Conservation (phyloP, 1,140 invertebrate genomes). For the Sesamia nonagrioides region DNA sequence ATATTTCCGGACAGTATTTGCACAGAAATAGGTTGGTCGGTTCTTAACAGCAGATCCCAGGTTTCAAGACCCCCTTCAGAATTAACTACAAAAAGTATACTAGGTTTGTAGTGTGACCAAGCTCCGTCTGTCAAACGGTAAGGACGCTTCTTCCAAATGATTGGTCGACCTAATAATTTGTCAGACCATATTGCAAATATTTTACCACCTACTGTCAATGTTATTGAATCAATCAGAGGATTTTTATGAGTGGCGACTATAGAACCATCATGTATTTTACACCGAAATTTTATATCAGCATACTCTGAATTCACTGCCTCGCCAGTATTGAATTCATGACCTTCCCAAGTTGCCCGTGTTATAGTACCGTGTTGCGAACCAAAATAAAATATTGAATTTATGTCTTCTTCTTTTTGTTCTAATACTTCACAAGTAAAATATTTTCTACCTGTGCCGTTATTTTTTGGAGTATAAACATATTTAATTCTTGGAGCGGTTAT, state of each 20-base stretch:
- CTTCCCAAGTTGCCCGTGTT: slow-evolving; percentile 88
- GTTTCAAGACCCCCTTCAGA: slow-evolving; percentile 80
- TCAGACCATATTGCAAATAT: slow-evolving; percentile 83
- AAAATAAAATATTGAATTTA: slow-evolving; percentile 76
- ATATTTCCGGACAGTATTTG: slow-evolving; percentile 80
- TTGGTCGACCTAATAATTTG: slow-evolving; percentile 68
- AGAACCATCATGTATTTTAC: slow-evolving; percentile 90
- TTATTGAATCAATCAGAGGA: slow-evolving; percentile 85
- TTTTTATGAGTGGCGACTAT: slow-evolving; percentile 88
- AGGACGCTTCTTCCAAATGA: slow-evolving; percentile 80
- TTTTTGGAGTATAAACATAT: slow-evolving; percentile 70
- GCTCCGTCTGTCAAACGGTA: slow-evolving; percentile 75
- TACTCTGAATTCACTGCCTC: slow-evolving; percentile 88
- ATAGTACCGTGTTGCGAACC: slow-evolving; percentile 87
- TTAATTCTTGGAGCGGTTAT: slow-evolving; percentile 71
- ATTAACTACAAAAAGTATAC: slow-evolving; percentile 78
- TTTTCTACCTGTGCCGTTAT: slow-evolving; percentile 83
- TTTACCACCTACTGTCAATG: slow-evolving; percentile 85
- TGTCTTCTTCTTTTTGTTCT: slow-evolving; percentile 75
- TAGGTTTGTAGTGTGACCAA: slow-evolving; percentile 83
- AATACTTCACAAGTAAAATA: slow-evolving; percentile 74
- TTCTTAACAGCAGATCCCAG: slow-evolving; percentile 82
- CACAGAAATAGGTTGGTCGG: slow-evolving; percentile 78
- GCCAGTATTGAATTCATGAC: slow-evolving; percentile 89
- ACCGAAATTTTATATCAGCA: slow-evolving; percentile 81